A percentile compares a stretch with the other conserved stretches of the same genome.
Conservation (phyloP, 2,797 vertebrate species). For the Siniperca scherzeri region DNA sequence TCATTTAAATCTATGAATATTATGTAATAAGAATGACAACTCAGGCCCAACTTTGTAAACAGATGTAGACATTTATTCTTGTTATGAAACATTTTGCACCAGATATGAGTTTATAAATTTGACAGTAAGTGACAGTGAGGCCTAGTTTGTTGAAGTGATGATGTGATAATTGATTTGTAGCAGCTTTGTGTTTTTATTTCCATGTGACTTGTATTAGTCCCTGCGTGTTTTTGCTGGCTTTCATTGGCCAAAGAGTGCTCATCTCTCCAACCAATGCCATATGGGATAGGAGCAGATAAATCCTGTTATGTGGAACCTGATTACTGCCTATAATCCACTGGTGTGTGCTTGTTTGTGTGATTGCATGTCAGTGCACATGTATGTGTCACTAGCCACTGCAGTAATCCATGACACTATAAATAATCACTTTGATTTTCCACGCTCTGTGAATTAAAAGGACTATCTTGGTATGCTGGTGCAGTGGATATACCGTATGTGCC, state of each 20-base stretch:
- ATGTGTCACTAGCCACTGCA: slow-evolving; percentile 55
- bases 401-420: slow-evolving; percentile 83
- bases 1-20: background rate
- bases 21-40: background rate
- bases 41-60: background rate
- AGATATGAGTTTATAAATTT: background rate
- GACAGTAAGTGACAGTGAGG: background rate
- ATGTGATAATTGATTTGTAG: slow-evolving; percentile 7
- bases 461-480: slow-evolving; percentile 42
- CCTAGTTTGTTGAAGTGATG: background rate
- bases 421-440: slow-evolving; percentile 77
- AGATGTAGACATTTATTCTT: background rate
- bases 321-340: slow-evolving; percentile 84
- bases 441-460: slow-evolving; percentile 53
- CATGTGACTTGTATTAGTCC: background rate
- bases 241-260: slow-evolving; percentile 60
- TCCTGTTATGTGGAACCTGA: slow-evolving; percentile 85
- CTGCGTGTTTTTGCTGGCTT: slow-evolving; percentile 35
- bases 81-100: background rate
- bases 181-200: slow-evolving; percentile 31
- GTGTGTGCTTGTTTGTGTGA: slow-evolving; percentile 42
- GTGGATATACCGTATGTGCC: background rate
- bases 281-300: slow-evolving; percentile 75
- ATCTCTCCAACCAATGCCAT: slow-evolving; percentile 66
- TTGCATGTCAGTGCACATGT: slow-evolving; percentile 48